A percentile compares a stretch with the other conserved stretches of the same genome.
These are phyloP conservation scores for Odontomyia ornata DNA, from an alignment of 2,888 invertebrate genomes.

Conservation along the genomic window DNA sequence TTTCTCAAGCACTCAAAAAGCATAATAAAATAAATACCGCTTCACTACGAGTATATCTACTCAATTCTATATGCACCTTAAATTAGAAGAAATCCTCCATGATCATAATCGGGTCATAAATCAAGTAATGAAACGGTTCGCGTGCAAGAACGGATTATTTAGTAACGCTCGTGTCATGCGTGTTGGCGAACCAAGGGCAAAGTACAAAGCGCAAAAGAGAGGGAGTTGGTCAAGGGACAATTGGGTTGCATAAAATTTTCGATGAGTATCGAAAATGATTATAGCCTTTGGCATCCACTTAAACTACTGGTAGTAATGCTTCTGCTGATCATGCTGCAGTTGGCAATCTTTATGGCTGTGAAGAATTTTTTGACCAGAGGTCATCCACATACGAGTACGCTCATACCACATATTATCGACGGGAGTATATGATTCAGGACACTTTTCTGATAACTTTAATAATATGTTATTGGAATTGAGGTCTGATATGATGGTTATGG, in stretches of 20 bases:
- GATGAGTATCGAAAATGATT: slow-evolving; percentile 7
- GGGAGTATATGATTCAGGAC: background rate
- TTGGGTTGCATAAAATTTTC: background rate
- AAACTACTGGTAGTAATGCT: background rate
- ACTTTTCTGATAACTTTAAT: background rate
- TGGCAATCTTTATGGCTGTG: too few relatives aligned
- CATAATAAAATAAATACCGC: too few relatives aligned
- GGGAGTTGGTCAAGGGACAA: too few relatives aligned
- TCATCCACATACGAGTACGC: too few relatives aligned
- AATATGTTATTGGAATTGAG: background rate
- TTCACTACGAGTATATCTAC: too few relatives aligned
- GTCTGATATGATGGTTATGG: background rate
- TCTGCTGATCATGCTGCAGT: background rate
- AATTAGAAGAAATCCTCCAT: background rate
- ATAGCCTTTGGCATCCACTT: background rate
- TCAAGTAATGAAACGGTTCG: slow-evolving; percentile 12
- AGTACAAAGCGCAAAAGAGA: too few relatives aligned
- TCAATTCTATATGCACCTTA: too few relatives aligned
- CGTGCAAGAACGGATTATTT: background rate
- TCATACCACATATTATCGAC: too few relatives aligned
- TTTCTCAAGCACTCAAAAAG: too few relatives aligned
- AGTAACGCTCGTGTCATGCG: too few relatives aligned
- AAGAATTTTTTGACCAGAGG: too few relatives aligned
- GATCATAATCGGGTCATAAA: slow-evolving; percentile 21
- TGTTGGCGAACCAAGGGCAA: too few relatives aligned